phyloP scores from a whole-genome alignment of 2,113 vertebrate genomes.

The Leucopsar rothschildi region DNA sequence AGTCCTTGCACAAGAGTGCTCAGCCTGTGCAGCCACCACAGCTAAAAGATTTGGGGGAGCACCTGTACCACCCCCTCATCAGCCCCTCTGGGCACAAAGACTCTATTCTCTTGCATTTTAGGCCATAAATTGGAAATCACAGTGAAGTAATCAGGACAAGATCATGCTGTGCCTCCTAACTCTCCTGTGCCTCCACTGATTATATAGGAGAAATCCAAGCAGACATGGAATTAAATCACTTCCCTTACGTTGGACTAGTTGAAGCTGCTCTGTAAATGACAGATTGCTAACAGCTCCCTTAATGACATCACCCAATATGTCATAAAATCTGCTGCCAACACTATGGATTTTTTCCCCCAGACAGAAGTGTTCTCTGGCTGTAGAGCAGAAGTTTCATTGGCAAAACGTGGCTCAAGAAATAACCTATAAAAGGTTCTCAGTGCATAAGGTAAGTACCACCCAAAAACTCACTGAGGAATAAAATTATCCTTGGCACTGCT shows the following conservation, averaged over 20 bases:
- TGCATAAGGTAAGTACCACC: conserved; percentile 6
- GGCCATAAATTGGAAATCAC: conserved; percentile 7
- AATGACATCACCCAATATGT: conserved; percentile 67
- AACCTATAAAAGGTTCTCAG: not conserved
- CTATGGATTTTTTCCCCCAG: not conserved
- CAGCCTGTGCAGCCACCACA: not conserved
- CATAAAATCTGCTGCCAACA: conserved; percentile 57
- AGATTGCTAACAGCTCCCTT: conserved; percentile 62
- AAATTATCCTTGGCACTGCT: conserved; percentile 12
- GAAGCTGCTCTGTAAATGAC: conserved; percentile 47
- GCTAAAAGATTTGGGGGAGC: not conserved
- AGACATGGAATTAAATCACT: conserved; percentile 50
- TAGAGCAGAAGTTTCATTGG: not conserved
- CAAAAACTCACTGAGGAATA: conserved; percentile 17
- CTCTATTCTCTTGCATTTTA: not conserved
- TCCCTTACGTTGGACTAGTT: not conserved
- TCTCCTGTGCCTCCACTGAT: conserved; percentile 24
- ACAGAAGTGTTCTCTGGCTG: conserved; percentile 22
- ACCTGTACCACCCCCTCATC: not conserved
- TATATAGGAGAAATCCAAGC: conserved; percentile 36
- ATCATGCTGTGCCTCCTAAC: conserved; percentile 16
- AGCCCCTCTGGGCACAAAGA: not conserved
- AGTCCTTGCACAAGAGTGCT: not conserved
- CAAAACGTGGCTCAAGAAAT: conserved; percentile 22
- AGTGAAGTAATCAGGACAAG: conserved; percentile 31